These are phyloP conservation scores for Procambarus clarkii DNA, from an alignment of 1,140 invertebrate species.

Conservation along the genomic window DNA sequence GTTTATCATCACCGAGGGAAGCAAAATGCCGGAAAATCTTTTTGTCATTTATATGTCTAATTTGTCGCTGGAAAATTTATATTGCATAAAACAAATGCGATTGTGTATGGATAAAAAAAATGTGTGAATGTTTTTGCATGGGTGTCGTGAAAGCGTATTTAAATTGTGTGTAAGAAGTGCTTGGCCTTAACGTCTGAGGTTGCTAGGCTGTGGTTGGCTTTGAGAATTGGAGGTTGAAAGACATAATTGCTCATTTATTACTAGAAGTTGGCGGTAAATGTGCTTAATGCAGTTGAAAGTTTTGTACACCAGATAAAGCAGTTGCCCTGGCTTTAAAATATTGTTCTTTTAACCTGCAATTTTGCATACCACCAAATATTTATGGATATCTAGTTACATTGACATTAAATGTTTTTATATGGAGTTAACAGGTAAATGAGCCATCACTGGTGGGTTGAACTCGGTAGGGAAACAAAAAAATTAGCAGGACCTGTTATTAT, in stretches of 20 bases:
- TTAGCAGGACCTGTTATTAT: not conserved
- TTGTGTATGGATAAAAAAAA: constrained; percentile 5
- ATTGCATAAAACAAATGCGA: not conserved
- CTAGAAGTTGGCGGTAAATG: not conserved
- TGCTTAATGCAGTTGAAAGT: not conserved
- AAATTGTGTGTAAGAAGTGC: constrained; percentile 38
- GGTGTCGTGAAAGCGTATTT: constrained; percentile 3
- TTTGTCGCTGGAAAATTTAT: not conserved
- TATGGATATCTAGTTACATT: not conserved
- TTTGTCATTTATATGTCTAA: constrained; percentile 30
- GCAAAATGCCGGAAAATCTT: constrained; percentile 18
- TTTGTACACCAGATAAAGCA: not conserved
- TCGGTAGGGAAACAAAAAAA: not conserved
- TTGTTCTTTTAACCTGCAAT: not conserved
- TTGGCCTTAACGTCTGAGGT: constrained; percentile 17
- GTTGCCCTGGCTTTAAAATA: not conserved
- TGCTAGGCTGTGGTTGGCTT: not conserved
- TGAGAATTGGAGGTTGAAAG: not conserved
- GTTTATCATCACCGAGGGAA: constrained; percentile 22
- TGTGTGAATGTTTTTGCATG: constrained; percentile 6
- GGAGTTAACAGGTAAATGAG: constrained; percentile 31
- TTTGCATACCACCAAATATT: constrained; percentile 7
- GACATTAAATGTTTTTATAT: not conserved
- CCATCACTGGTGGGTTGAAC: constrained; percentile 31
- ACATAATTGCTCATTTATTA: not conserved